Evolutionary conservation across 2,797 vertebrate genomes (phyloP).

Genomic region (Dermochelys coriacea): DNA sequence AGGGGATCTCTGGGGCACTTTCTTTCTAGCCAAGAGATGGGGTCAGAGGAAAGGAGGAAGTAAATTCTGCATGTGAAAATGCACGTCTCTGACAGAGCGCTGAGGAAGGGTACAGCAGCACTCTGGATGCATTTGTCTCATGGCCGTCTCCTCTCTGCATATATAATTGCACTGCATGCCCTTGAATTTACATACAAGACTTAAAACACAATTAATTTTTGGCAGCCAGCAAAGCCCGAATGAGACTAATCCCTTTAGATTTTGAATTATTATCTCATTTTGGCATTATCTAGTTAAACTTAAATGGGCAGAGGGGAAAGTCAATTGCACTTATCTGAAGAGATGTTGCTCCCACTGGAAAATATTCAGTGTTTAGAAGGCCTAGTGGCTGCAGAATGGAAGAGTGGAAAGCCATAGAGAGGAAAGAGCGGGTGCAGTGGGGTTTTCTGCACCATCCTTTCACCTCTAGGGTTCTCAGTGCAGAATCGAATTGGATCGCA

Average conservation of each 20-base stretch:
- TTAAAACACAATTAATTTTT: constrained; percentile 58
- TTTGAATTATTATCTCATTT: constrained; percentile 19
- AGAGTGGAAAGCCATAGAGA: neutral
- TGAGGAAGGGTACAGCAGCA: fast-evolving
- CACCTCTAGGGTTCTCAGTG: neutral
- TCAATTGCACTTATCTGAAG: neutral
- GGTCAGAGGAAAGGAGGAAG: neutral
- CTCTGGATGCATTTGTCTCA: neutral
- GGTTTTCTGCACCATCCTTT: neutral
- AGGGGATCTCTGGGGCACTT: neutral
- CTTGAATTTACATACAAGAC: constrained; percentile 45
- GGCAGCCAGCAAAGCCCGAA: neutral
- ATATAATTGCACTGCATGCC: neutral
- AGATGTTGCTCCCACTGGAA: neutral
- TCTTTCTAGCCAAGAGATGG: neutral
- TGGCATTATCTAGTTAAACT: neutral
- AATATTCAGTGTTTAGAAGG: neutral
- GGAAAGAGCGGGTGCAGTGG: neutral
- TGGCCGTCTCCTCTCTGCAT: neutral
- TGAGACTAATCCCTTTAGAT: constrained; percentile 32
- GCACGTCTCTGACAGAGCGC: neutral
- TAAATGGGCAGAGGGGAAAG: neutral
- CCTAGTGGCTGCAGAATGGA: neutral
- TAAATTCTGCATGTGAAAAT: fast-evolving
- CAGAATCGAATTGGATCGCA: neutral